Percentiles rank a stretch among this genome's conserved stretches.
Evolutionary conservation across 2,797 vertebrate species (phyloP).

Genomic region (Sphenopsis melanotis): DNA sequence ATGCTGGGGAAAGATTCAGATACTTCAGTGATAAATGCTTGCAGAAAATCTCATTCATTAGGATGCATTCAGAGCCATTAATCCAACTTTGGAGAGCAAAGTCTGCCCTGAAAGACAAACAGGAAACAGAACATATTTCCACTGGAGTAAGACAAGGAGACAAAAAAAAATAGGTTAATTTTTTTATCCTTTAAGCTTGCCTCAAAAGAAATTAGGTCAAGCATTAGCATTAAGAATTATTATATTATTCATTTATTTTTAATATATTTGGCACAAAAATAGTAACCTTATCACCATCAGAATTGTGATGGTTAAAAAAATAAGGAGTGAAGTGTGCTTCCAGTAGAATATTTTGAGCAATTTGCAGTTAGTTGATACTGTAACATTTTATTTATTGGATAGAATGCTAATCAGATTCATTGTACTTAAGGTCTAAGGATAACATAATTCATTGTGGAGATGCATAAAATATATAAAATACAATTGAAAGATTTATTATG

Average conservation of each 20-base stretch:
- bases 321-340: rapidly evolving
- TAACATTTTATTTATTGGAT: background rate
- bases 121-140: background rate
- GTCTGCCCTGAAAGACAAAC: background rate
- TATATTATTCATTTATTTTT: background rate
- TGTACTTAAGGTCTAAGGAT: background rate
- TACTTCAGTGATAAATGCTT: background rate
- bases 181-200: background rate
- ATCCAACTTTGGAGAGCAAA: background rate
- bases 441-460: background rate
- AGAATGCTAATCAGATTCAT: background rate
- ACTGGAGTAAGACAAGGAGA: background rate
- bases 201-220: background rate
- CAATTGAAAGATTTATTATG: conserved; percentile 15
- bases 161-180: background rate
- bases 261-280: background rate
- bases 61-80: background rate
- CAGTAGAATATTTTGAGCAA: background rate
- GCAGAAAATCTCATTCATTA: background rate
- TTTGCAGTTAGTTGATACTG: background rate
- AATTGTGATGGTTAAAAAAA: background rate
- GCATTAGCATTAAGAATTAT: background rate
- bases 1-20: background rate
- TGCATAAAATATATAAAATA: conserved; percentile 19
- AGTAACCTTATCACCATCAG: background rate